Evolutionary conservation across 2,797 vertebrate genomes (phyloP), one percentile per base, ranked within the genome.

Genomic region (Lates japonicus): DNA sequence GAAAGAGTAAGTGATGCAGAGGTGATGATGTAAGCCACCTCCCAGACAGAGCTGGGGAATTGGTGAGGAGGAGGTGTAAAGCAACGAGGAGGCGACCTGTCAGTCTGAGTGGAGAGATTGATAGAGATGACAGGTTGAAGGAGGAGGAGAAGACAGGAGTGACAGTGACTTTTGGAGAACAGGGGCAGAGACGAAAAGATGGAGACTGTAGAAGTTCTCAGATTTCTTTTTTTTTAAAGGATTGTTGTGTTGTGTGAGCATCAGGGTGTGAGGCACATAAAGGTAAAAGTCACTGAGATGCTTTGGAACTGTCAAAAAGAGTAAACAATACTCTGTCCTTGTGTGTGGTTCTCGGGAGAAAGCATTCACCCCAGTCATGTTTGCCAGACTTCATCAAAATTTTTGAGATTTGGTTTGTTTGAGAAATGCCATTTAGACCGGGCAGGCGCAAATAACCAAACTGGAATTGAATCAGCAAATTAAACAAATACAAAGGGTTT

Each of bases 11-110:
- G 69, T n/a, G 78, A 76, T 60, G 63, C 22, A 7, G 49, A 48
- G 77, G 67, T 61, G 64, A 63, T 66, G 77, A 70, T 51, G 69
- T 68, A 58, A 61, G 63, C 41, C 67, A 63, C 29, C 37, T 74
- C 65, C 35, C 49, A 42, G 48, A 54, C 37, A 19, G 76, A 76
- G 79, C 58, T 29, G 49, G 59, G 46, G 64, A 39, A 59, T 33
- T 41, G 31, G 37, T 35, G 74, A 48, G 62, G 61, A 70, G 78
- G 67, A 68, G 60, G 69, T 51, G 29, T 48, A 66, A 70, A 86
- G 76, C 46, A 59, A 17, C 1, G n/a, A 69, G 63, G 64, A 80
- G 70, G 65, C 9, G 37, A 82, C 59, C 78, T 87, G 86, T 83
- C 85, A 74, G 52, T 20, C 29, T 29, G 60, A 78, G 62, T 62